A percentile compares a stretch with the other conserved stretches of the same genome.
Conservation (phyloP, 2,113 vertebrate genomes). For the Hemibagrus wyckioides region DNA sequence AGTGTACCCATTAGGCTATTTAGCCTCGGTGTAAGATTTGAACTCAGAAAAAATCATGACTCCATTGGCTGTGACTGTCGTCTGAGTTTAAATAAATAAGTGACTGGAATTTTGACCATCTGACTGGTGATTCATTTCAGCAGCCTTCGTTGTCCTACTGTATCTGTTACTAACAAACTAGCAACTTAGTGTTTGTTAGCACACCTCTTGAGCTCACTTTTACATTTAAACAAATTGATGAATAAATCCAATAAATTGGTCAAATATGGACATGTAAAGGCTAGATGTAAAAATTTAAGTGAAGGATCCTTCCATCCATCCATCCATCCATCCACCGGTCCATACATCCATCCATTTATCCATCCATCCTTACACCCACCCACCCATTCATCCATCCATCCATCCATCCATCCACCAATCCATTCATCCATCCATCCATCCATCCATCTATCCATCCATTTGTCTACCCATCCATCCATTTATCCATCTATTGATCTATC, state of each 20-base stretch:
- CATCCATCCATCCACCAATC: too few species aligned
- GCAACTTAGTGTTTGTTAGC: not conserved
- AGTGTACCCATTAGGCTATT: not conserved
- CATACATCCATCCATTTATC: too few species aligned
- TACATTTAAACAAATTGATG: not conserved
- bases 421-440: too few species aligned
- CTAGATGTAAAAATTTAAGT: not conserved
- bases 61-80: not conserved
- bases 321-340: too few species aligned
- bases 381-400: too few species aligned
- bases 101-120: not conserved
- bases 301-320: not conserved
- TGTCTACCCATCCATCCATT: too few species aligned
- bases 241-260: not conserved
- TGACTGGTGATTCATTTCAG: not conserved
- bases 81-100: not conserved
- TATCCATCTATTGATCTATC: too few species aligned
- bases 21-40: not conserved
- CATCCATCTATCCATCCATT: too few species aligned
- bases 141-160: not conserved
- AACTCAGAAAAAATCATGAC: too few species aligned
- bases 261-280: not conserved
- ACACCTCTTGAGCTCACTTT: not conserved
- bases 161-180: not conserved
- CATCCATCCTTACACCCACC: too few species aligned